Conservation (phyloP, 1,140 invertebrate species). For the Bombus difficillimus region DNA sequence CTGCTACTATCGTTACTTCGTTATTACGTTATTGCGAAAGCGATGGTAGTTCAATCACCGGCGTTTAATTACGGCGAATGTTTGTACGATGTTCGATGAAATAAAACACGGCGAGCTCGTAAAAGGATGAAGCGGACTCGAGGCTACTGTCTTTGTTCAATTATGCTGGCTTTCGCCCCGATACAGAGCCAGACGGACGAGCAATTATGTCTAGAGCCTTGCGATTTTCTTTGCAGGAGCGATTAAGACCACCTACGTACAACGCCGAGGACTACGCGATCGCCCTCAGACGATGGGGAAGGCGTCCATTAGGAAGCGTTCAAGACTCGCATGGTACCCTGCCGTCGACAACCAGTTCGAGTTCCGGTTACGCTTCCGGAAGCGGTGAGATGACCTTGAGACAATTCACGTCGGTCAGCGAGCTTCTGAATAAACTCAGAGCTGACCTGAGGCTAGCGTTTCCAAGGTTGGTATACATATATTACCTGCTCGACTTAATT, state of each 20-base stretch:
- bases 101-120: neutral
- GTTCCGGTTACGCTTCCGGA: constrained; percentile 80
- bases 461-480: constrained; percentile 87
- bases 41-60: neutral
- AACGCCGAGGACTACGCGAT: constrained; percentile 92
- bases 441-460: constrained; percentile 93
- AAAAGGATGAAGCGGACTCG: neutral
- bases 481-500: neutral
- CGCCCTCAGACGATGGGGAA: constrained; percentile 90
- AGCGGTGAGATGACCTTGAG: constrained; percentile 92
- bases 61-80: neutral
- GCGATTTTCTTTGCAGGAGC: constrained; percentile 84
- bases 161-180: neutral
- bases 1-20: neutral
- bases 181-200: neutral
- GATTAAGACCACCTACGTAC: constrained; percentile 92
- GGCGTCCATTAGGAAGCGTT: constrained; percentile 82
- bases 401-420: constrained; percentile 93
- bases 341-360: constrained; percentile 82
- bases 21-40: neutral
- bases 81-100: neutral
- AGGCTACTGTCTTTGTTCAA: constrained; percentile 1
- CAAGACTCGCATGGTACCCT: constrained; percentile 78
- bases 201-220: neutral
- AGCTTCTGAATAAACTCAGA: constrained; percentile 93